Evolutionary conservation across 2,888 invertebrate species (phyloP).

Genomic region (Scaptomyza reducta): DNA sequence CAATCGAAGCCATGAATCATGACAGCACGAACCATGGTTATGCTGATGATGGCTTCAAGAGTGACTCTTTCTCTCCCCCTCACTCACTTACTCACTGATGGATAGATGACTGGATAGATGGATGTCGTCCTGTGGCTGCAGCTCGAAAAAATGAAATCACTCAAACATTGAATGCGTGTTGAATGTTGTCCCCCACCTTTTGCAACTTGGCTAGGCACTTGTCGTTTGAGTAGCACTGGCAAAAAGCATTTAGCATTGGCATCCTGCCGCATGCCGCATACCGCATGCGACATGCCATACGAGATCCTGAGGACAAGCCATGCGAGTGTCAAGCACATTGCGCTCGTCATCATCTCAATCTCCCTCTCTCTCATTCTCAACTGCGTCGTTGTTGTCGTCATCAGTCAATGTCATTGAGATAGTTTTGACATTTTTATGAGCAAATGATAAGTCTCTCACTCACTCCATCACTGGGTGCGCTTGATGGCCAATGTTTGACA

Average conservation of each 20-base stretch:
- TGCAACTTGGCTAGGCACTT: constrained; percentile 39
- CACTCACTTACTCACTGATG: constrained; percentile 46
- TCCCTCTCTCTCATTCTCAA: constrained; percentile 3
- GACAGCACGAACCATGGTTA: constrained; percentile 53
- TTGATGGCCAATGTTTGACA: constrained; percentile 75
- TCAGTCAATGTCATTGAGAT: constrained; percentile 79
- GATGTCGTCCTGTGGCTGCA: constrained; percentile 27
- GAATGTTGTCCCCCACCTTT: constrained; percentile 15
- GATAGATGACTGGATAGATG: constrained; percentile 47
- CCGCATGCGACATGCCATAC: constrained; percentile 23
- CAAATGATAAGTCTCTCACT: constrained; percentile 69
- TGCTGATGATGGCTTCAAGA: constrained; percentile 69
- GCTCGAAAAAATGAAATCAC: constrained; percentile 65
- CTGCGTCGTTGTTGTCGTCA: constrained; percentile 46
- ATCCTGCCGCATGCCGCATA: constrained; percentile 58
- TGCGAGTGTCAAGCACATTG: constrained; percentile 36
- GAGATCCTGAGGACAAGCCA: constrained; percentile 21
- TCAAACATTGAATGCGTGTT: constrained; percentile 52
- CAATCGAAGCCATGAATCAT: constrained; percentile 82
- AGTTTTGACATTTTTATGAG: constrained; percentile 81
- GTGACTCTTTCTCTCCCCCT: constrained; percentile 36
- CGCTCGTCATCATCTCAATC: constrained; percentile 33
- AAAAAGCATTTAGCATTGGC: constrained; percentile 73
- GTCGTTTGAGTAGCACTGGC: constrained; percentile 34
- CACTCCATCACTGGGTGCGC: constrained; percentile 57